phyloP scores from a whole-genome alignment of 2,797 vertebrate genomes.

The Leptodactylus fallax region DNA sequence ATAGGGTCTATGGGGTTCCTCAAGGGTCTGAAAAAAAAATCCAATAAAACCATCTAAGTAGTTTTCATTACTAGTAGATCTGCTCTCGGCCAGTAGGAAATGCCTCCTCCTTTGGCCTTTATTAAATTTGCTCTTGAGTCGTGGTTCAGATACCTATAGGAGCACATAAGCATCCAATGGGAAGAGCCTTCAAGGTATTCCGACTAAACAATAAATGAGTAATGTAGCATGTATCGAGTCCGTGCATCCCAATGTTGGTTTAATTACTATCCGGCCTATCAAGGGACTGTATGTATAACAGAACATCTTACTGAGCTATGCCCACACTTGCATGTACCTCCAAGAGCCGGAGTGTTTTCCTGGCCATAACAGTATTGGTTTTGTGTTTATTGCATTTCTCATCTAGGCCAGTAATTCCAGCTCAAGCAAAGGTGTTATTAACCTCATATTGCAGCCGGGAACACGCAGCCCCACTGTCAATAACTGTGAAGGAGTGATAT shows the following conservation, averaged over 20 bases:
- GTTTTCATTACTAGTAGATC: not conserved
- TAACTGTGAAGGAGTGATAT: constrained; percentile 60
- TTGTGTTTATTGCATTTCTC: constrained; percentile 61
- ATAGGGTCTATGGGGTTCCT: not conserved
- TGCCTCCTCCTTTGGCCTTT: not conserved
- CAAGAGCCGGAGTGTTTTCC: constrained; percentile 45
- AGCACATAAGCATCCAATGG: not conserved
- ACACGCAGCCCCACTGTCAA: constrained; percentile 49
- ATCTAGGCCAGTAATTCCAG: constrained; percentile 59
- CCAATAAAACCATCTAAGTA: no score
- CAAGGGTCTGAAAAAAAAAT: not conserved
- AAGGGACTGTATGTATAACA: constrained; percentile 13
- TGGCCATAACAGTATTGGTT: constrained; percentile 56
- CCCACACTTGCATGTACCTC: constrained; percentile 9
- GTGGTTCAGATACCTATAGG: not conserved
- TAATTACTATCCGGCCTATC: not conserved
- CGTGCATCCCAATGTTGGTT: not conserved
- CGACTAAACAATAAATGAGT: not conserved
- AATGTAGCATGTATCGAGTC: not conserved
- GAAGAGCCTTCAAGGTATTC: not conserved
- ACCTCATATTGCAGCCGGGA: constrained; percentile 60
- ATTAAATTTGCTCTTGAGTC: not conserved
- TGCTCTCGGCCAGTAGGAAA: not conserved
- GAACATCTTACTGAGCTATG: constrained; percentile 21
- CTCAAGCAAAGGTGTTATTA: constrained; percentile 63